Evolutionary conservation across 1,140 invertebrate species (phyloP).

Genomic region (Heliconius melpomene): DNA sequence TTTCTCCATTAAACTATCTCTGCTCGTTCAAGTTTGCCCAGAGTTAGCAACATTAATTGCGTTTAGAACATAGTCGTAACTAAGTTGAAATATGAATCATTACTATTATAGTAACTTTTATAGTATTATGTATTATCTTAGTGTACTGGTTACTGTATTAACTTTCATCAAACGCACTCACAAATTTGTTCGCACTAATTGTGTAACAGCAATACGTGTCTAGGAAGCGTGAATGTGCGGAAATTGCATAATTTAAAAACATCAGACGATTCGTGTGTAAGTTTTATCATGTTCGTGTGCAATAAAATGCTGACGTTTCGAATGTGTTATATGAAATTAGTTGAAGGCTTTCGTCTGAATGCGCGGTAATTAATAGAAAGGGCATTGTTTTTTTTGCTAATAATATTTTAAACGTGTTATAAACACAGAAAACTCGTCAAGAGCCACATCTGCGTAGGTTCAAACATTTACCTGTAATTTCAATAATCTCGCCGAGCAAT

Average conservation of each 20-base stretch:
- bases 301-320: slow-evolving; percentile 27
- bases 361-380: neutral
- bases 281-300: slow-evolving; percentile 29
- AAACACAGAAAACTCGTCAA: no score
- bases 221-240: slow-evolving; percentile 30
- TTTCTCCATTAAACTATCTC: no score
- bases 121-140: no score
- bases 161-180: slow-evolving; percentile 1
- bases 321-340: neutral
- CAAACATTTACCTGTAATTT: neutral
- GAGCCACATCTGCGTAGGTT: neutral
- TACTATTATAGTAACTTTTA: no score
- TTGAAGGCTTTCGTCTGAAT: neutral
- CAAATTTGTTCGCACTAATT: slow-evolving; percentile 18
- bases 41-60: slow-evolving; percentile 28
- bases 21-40: slow-evolving; percentile 2
- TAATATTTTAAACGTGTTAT: no score
- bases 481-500: neutral
- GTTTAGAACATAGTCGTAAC: slow-evolving; percentile 11
- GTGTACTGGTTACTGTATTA: neutral
- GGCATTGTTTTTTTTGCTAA: no score
- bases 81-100: no score
- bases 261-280: slow-evolving; percentile 34
- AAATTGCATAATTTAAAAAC: slow-evolving; percentile 39
- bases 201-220: slow-evolving; percentile 27